These are phyloP conservation scores for Tetramorium simillimum DNA, from an alignment of 1,140 invertebrate genomes.

Conservation along the genomic window DNA sequence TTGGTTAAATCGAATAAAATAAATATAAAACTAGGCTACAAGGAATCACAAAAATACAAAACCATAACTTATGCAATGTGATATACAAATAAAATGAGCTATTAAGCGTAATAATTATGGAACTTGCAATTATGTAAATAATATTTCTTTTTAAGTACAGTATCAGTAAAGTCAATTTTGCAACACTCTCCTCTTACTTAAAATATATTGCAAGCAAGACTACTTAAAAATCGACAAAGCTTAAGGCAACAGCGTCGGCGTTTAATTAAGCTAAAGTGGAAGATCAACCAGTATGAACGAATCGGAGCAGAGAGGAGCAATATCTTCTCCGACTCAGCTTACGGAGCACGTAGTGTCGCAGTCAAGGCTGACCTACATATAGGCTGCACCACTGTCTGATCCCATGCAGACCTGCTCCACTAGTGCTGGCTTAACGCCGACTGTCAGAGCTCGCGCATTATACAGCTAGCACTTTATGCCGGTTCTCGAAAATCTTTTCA, in stretches of 20 bases:
- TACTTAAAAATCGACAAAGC: background rate
- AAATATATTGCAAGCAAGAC: background rate
- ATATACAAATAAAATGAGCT: background rate
- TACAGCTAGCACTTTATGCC: background rate
- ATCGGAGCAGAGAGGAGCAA: conserved; percentile 1
- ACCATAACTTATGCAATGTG: background rate
- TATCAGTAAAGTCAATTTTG: background rate
- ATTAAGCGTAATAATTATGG: background rate
- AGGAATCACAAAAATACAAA: background rate
- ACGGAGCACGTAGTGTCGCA: conserved; percentile 81
- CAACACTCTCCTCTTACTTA: background rate
- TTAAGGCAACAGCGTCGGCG: background rate
- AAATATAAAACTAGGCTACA: background rate
- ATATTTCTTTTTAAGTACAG: background rate
- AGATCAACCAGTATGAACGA: conserved; percentile 18
- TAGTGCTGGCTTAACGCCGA: conserved; percentile 56
- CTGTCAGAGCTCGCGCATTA: conserved; percentile 35
- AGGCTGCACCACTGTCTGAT: conserved; percentile 75
- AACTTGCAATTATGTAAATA: background rate
- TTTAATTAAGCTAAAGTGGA: conserved; percentile 31
- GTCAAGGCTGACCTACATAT: conserved; percentile 80
- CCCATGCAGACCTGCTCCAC: conserved; percentile 53
- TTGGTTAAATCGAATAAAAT: background rate
- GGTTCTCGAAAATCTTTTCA: conserved; percentile 15
- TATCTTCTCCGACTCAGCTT: conserved; percentile 68